Percentiles rank a stretch among this genome's conserved stretches.
Evolutionary conservation across 35 echinoderm and acorn worm species (phyloP).

Genomic region (Stichopus chloronotus): DNA sequence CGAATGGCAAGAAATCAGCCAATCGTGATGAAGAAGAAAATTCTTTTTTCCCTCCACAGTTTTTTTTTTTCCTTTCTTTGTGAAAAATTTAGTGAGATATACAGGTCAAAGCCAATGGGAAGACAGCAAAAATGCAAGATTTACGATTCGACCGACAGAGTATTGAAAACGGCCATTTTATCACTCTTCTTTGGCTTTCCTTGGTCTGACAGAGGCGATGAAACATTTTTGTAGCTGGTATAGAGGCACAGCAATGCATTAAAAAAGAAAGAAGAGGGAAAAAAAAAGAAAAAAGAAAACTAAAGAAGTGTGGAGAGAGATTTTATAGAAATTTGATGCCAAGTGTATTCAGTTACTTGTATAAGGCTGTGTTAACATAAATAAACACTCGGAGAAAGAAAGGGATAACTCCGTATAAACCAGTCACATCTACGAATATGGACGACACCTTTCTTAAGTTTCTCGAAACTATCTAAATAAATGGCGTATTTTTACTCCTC

Average conservation of each 20-base stretch:
- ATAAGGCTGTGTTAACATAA: conserved; percentile 34
- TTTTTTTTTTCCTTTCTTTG: too few species aligned
- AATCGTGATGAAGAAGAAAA: too few species aligned
- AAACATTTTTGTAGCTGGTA: background rate
- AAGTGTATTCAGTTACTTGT: conserved; percentile 40
- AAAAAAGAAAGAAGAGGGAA: background rate
- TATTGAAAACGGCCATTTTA: conserved; percentile 24
- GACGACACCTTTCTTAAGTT: conserved; percentile 7
- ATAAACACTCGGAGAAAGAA: conserved; percentile 1
- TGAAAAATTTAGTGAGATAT: background rate
- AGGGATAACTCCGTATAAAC: background rate
- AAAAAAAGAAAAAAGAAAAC: too few species aligned
- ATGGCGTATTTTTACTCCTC: conserved; percentile 41
- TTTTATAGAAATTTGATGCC: background rate
- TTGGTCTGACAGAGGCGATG: background rate
- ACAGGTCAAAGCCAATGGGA: background rate
- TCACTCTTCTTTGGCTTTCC: background rate
- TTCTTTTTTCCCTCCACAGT: too few species aligned
- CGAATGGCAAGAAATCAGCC: too few species aligned
- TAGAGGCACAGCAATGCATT: background rate
- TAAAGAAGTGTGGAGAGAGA: too few species aligned
- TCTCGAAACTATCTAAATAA: conserved; percentile 49
- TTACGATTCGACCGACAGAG: background rate
- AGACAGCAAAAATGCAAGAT: background rate
- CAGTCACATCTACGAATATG: background rate